Base-by-base conservation (phyloP, 1,140 invertebrate species). In the Procambarus clarkii region DNA sequence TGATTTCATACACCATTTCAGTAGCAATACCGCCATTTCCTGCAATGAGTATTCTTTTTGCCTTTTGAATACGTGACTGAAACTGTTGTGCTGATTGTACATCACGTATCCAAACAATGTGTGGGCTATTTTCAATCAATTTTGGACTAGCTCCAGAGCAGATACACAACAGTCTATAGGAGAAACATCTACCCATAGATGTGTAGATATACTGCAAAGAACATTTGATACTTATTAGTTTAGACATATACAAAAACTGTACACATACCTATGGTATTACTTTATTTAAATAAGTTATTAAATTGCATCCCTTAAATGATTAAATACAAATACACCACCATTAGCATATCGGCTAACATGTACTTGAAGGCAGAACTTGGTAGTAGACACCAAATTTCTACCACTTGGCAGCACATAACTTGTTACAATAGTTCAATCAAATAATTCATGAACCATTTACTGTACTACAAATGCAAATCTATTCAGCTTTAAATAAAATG, bases 1-100 rank as follows among this genome's bases (percentile, higher is more conserved):
- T 86, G 24, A 93, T 79, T 78, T 93, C 94, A 94, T 94, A 96
- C 89, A 98, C 97, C 93, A 99, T 95, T 95, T 99, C 99, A 84
- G 98, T 99, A 45, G 99, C 98, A 93, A 99, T 99, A 9, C 99
- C 99, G 60, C 99, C 99, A 96, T 99, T 99, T 45, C 99, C 99
- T 78, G 99, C 95, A 79, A 99, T 96, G 0, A 98, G 94, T 93
- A 99, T 96, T 95, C 96, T 96, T 92, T 95, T 96, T 0, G 97
- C 96, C 91, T 95, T 94, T 82, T 94, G 94, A 9, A 99, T 94
- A 94, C 96, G 96, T 58, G 96, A 94, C 92, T 97, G 96, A 93
- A 99, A 97, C 90, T 96, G 96, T 94, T 97, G 94, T 0, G 99
- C 98, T 45, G 98, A 99, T 94, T 99, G 98, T n/a, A 98, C 99